Evolutionary conservation across 2,888 invertebrate species (phyloP), one percentile per base, ranked within the genome.

Genomic region (Melanophora roralis): DNA sequence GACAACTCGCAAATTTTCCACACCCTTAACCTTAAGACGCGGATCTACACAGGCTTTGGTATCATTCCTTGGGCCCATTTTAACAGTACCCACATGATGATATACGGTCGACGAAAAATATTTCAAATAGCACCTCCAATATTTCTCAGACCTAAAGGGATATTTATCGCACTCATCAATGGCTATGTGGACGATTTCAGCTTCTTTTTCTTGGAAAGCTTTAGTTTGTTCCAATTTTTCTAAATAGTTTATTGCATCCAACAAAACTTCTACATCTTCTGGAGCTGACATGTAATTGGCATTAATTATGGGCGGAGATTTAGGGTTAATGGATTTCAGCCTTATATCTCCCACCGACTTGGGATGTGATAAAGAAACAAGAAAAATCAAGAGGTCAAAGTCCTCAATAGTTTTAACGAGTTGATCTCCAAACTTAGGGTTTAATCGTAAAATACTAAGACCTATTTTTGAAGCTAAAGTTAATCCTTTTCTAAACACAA

Each of bases 41-140:
- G 93, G 92, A 86, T 93, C 93, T 0, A 95, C 94, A 0, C 95
- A 95, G 0, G 95, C 91, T 1, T 88, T 90, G 0, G 90, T 88
- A 87, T 94, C 94, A 0, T 85, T 86, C 0, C 83, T 83, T 0
- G 93, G 92, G 0, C 94, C 95, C 95, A 95, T 94, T 85, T 94
- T 94, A 62, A 93, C 93, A 0, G 95, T 94, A 0, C 94, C 93
- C 0, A 91, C 90, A 0, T 93, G 94, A 86, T 94, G 94, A 84
- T 93, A 95, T 62, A 93, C 92, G 0, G 94, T 94, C 62, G 92
- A 91, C 0, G 93, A 92, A 73, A 92, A 91, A 85, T 94, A 94
- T n/a, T 93, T 89, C 81, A 91, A 90, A 59, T 93, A 92, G 81
- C 96, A 96, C 45, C 91, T 92, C 93, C 94, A 94, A 85, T 95